Percentiles rank a stretch among this genome's conserved stretches.
phyloP scores from a whole-genome alignment of 2,888 invertebrate genomes.

The Thumatha senex region DNA sequence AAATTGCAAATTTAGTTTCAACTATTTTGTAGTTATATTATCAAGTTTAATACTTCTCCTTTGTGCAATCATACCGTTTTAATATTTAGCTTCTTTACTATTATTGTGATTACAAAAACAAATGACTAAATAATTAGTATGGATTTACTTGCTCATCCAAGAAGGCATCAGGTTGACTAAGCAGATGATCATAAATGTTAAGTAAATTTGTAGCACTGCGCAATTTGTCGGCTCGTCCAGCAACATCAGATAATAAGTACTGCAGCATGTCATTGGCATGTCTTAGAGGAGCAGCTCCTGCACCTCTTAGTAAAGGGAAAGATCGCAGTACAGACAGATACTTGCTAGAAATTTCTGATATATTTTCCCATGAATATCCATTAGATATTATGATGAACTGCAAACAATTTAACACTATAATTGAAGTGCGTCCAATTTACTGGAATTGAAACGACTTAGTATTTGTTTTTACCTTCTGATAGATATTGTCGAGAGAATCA shows the following conservation, averaged over 20 bases:
- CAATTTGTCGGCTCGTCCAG: constrained; percentile 55
- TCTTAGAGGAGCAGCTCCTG: constrained; percentile 84
- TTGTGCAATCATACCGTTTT: no score
- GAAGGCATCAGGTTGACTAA: constrained; percentile 84
- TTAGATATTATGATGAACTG: constrained; percentile 76
- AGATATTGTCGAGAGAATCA: constrained; percentile 84
- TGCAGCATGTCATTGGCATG: constrained; percentile 83
- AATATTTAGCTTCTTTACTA: no score
- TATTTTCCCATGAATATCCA: constrained; percentile 85
- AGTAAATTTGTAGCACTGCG: constrained; percentile 87
- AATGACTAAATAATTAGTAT: neutral
- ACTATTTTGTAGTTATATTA: no score
- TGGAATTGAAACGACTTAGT: constrained; percentile 41
- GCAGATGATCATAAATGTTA: constrained; percentile 72
- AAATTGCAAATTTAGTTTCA: no score
- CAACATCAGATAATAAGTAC: constrained; percentile 72
- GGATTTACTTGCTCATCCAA: constrained; percentile 87
- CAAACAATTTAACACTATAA: constrained; percentile 39
- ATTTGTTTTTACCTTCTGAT: constrained; percentile 80
- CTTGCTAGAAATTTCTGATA: constrained; percentile 80
- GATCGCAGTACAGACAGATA: constrained; percentile 81
- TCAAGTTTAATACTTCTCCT: no score
- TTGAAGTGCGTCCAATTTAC: no score
- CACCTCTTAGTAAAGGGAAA: constrained; percentile 84
- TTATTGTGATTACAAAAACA: no score